Percentiles rank a stretch among this genome's conserved stretches.
phyloP scores from a whole-genome alignment of 2,797 vertebrate species.

The Crypturellus tataupa region DNA sequence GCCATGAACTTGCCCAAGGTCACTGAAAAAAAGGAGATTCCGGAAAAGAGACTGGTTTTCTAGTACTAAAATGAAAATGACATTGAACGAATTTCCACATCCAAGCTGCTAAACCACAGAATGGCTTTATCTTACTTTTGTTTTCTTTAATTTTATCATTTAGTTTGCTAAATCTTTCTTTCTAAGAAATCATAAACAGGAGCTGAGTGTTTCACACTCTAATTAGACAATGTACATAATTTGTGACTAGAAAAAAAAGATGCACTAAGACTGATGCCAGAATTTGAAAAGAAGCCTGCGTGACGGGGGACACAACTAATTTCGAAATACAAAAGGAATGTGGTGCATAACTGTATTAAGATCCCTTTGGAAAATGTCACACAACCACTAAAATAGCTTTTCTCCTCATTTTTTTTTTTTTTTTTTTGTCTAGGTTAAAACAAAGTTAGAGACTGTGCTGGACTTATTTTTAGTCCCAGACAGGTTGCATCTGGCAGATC shows the following conservation, averaged over 20 bases:
- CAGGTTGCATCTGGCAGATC: not conserved
- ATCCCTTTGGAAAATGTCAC: not conserved
- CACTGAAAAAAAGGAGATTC: not conserved
- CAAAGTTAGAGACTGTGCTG: not conserved
- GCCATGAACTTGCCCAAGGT: not conserved
- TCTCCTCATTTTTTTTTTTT: not conserved
- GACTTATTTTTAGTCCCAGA: not conserved
- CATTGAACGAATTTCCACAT: not conserved
- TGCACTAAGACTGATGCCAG: not conserved
- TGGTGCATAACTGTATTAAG: not conserved
- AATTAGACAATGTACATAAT: not conserved
- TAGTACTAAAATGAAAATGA: constrained; percentile 19
- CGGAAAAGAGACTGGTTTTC: not conserved
- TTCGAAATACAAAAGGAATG: not conserved
- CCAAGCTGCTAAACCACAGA: not conserved
- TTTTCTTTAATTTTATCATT: not conserved
- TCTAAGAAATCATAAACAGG: not conserved
- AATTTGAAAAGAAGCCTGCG: not conserved
- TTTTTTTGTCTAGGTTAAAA: not conserved
- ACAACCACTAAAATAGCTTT: not conserved
- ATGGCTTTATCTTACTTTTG: not conserved
- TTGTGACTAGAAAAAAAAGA: not conserved
- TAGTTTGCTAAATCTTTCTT: not conserved
- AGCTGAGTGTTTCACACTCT: not conserved
- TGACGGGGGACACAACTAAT: not conserved